phyloP scores from a whole-genome alignment of 2,888 invertebrate genomes.

The Habroteleia sp. region DNA sequence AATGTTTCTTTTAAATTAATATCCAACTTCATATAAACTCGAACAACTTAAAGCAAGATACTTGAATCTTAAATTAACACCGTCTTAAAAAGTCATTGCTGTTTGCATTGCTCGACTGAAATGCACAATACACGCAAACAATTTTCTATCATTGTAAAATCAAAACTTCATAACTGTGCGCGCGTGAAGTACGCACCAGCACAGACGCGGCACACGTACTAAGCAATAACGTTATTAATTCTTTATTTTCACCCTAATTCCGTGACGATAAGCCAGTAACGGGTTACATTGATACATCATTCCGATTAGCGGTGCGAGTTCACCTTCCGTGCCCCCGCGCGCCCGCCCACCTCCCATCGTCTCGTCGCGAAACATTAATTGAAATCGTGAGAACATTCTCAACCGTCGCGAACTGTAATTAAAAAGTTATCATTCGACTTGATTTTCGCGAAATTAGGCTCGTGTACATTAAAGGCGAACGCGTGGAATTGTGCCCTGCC shows the following conservation, averaged over 20 bases:
- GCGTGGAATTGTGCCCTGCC: conserved; percentile 14
- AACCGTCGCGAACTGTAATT: conserved; percentile 20
- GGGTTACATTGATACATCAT: conserved; percentile 9
- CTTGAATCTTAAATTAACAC: no score
- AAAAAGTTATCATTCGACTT: conserved; percentile 38
- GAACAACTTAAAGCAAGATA: no score
- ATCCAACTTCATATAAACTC: no score
- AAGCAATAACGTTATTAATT: conserved; percentile 26
- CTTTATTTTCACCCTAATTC: conserved; percentile 23
- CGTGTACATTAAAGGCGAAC: conserved; percentile 23
- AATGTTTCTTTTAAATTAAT: no score
- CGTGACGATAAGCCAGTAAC: conserved; percentile 13
- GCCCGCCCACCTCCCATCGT: neutral
- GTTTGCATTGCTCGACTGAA: no score
- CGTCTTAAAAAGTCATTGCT: no score
- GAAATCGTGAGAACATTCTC: conserved; percentile 31
- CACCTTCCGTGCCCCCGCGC: neutral
- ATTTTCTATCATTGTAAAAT: no score
- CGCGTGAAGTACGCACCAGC: no score
- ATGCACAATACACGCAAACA: no score
- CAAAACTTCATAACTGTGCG: no score
- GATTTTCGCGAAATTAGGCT: conserved; percentile 13
- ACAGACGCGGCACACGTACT: no score
- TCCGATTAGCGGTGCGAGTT: neutral
- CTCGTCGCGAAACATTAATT: no score